Evolutionary conservation across 2,797 vertebrate species (phyloP), one percentile per base, ranked within the genome.

Genomic region (Coccyzus lansbergi): DNA sequence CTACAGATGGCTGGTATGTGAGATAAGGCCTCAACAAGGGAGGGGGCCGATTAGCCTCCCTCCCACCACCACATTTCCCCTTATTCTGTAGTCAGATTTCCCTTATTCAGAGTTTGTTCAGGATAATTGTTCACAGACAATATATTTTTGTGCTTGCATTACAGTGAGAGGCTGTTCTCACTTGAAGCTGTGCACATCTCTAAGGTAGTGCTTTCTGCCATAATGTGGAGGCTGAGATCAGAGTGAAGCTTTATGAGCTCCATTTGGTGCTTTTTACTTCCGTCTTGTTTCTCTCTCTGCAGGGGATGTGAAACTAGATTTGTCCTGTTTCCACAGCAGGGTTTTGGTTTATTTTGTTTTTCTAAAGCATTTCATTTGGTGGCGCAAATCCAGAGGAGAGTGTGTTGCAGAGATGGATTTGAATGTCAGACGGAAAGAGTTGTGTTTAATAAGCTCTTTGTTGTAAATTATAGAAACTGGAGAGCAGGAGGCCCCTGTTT

Each of bases 341-440:
- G 97, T 97, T 97, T 97, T 95, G 71, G 92, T 96, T 97, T 96
- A 94, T 97, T 97, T 97, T 97, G 90, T 95, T 97, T 97, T 97
- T 96, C 96, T 90, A 84, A 96, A 95, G 95, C 97, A 92, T 96
- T 97, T 97, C 94, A 97, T 96, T 97, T 9, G 84, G 79, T 97
- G 94, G 97, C 96, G 53, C 79, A 93, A 95, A 96, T 97, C 96
- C 94, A 97, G 96, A 95, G 82, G 92, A 95, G 93, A 94, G 94
- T 93, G 90, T 96, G 92, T 95, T 95, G 93, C 95, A 90, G 96
- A 96, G 96, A 97, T 94, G 89, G 92, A 95, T 97, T 96, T 97
- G 95, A 97, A 97, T 96, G 95, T 96, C 91, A 96, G 92, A 89
- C 91, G 94, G 93, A 97, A 93, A 93, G 91, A 96, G 91, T 95